A percentile compares a stretch with the other conserved stretches of the same genome.
These are phyloP conservation scores for Melanotaenia duboulayi DNA, from an alignment of 2,113 vertebrate species.

Conservation along the genomic window DNA sequence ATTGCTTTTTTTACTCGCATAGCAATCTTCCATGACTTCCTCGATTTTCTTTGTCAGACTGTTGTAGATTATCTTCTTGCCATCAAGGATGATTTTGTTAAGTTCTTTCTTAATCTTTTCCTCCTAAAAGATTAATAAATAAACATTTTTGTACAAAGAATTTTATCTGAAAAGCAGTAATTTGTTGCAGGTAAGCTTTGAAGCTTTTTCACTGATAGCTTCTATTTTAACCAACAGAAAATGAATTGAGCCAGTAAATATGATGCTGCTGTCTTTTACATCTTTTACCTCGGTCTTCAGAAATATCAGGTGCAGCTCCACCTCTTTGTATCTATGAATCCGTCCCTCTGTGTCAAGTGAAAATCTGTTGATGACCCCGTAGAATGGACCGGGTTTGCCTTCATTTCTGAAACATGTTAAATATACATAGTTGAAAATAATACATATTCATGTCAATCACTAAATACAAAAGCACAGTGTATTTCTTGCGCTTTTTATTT, in stretches of 20 bases:
- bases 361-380: constrained; percentile 18
- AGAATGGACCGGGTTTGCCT: constrained; percentile 11
- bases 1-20: constrained; percentile 36
- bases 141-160: no score
- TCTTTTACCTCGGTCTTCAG: constrained; percentile 29
- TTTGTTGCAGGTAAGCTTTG: no score
- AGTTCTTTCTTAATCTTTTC: constrained; percentile 5
- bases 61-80: constrained; percentile 57
- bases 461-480: no score
- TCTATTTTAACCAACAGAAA: no score
- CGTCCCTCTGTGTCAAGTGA: constrained; percentile 39
- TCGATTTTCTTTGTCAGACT: constrained; percentile 41
- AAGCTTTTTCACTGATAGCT: no score
- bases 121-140: not conserved
- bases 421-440: no score
- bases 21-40: constrained; percentile 36
- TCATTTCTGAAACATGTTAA: constrained; percentile 53
- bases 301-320: constrained; percentile 31
- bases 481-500: no score
- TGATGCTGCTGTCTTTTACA: not conserved
- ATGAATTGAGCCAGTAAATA: no score
- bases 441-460: no score
- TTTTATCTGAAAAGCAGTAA: no score
- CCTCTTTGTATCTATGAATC: constrained; percentile 5
- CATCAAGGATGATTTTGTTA: not conserved